phyloP scores from a whole-genome alignment of 2,113 vertebrate species.

The Motacilla tschutschensis region DNA sequence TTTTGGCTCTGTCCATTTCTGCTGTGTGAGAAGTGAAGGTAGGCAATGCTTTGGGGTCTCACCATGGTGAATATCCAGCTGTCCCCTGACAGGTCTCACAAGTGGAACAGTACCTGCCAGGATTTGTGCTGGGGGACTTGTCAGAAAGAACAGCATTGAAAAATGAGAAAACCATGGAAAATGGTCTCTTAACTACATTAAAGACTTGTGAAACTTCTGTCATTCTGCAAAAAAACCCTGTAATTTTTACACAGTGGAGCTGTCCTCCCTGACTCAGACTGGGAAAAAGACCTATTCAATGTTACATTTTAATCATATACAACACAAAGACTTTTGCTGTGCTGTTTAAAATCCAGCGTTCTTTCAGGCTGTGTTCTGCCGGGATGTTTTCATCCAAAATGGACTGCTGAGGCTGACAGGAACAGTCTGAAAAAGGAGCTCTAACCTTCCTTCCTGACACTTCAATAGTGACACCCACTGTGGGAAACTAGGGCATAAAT shows the following conservation, averaged over 20 bases:
- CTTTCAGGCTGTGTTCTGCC: slow-evolving; percentile 63
- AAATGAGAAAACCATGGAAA: background rate
- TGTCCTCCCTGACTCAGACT: slow-evolving; percentile 6
- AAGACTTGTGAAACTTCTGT: slow-evolving; percentile 7
- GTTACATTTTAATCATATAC: slow-evolving; percentile 64
- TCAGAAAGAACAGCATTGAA: background rate
- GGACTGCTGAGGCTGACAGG: slow-evolving; percentile 69
- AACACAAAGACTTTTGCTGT: slow-evolving; percentile 58
- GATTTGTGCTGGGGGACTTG: background rate
- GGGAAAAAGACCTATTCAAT: slow-evolving; percentile 49
- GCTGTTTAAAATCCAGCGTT: slow-evolving; percentile 64
- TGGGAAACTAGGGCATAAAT: slow-evolving; percentile 54
- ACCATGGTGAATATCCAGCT: fast-evolving
- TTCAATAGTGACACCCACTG: slow-evolving; percentile 43
- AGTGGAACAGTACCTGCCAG: background rate
- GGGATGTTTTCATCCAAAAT: slow-evolving; percentile 64
- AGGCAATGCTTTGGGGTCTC: fast-evolving
- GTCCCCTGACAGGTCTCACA: background rate
- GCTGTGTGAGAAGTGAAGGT: background rate
- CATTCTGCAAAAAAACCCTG: background rate
- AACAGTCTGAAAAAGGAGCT: slow-evolving; percentile 70
- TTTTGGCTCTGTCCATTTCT: background rate
- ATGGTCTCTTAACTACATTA: slow-evolving; percentile 1
- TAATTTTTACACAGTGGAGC: slow-evolving; percentile 37
- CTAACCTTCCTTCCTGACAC: slow-evolving; percentile 68